Evolutionary conservation across 2,113 vertebrate species (phyloP), one percentile per base, ranked within the genome.

Genomic region (Oreamnos americanus): DNA sequence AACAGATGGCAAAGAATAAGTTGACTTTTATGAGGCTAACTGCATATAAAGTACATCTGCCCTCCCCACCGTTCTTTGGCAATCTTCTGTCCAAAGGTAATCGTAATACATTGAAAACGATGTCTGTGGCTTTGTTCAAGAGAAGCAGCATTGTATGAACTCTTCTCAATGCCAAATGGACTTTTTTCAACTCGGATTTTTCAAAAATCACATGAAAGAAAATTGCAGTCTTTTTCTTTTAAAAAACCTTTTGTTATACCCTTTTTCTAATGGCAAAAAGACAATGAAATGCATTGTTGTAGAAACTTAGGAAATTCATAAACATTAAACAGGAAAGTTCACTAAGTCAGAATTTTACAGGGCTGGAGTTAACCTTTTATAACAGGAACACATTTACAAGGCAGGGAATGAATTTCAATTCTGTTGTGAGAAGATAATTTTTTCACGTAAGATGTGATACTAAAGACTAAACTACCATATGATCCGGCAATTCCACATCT

Each of bases 41-140:
- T 33, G 93, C 62, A 85, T 74, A 94, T 82, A 96, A 92, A 76
- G 84, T 33, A 82, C 92, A 96, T 43, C 81, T 97, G 93, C 33
- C 55, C 16, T 60, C 28, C 9, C 81, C 3, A 16, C 53, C 5
- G 30, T 15, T 81, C 78, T 62, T 33, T 13, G 33, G 36, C 58
- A 45, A 43, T 57, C 60, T 94, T 91, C 51, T 26, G 12, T 15
- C 90, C 58, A 64, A 51, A 96, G 74, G 53, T 2, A 57, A 87
- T 33, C 7, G 19, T 17, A 28, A 26, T 12, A 10, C 19, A 19
- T 2, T 15, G 85, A 62, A 71, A 55, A 43, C 2, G 21, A 60
- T 81, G 13, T 25, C 14, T 62, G 47, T 14, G 78, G 60, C 53
- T 16, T 58, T 95, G 62, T 74, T 78, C 2, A 43, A 62, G 36